Evolutionary conservation across 1,140 invertebrate genomes (phyloP), one percentile per base, ranked within the genome.

Genomic region (Bombus picipes): DNA sequence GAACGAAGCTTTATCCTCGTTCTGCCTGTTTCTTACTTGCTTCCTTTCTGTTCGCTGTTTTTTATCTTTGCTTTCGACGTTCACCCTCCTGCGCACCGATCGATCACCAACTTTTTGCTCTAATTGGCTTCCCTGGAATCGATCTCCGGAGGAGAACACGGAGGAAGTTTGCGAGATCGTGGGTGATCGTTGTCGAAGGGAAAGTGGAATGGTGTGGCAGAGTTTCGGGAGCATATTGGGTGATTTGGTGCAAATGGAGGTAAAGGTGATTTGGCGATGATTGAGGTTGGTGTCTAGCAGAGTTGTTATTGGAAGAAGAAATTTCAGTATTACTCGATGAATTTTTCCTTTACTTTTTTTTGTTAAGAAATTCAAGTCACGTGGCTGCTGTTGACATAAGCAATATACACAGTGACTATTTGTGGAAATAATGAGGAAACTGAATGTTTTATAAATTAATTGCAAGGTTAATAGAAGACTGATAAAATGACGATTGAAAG

Each of bases 41-140:
- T 41, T 13, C 39, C 53, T 39, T 13, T 71, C 10, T 41, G 41
- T 6, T 77, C 34, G 22, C 13, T 18, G 15, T 34, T 32, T 78
- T 66, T 37, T 41, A 9, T 78, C 12, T 28, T 32, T 32, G 6
- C n/a, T 43, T 65, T n/a, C 25, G 57, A 62, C 57, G 37, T 41
- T 78, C 75, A 65, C 75, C 75, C 57, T 65, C 73, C 12, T 34
- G 6, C 75, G 1, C 15, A 25, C 12, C 57, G 83, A 85, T 85
- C 83, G 83, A 85, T 85, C 83, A 80, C 47, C 37, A 41, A 80
- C 83, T 80, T 65, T 72, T 85, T 85, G n/a, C 34, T 85, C 78
- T 73, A 85, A 85, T 85, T 85, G 76, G 68, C 83, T 85, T 80
- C 68, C 32, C 32, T n/a, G 37, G 77, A 80, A 85, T 85, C 83